These are phyloP conservation scores for Cerastis leucographa DNA, from an alignment of 2,888 invertebrate species.

Conservation along the genomic window DNA sequence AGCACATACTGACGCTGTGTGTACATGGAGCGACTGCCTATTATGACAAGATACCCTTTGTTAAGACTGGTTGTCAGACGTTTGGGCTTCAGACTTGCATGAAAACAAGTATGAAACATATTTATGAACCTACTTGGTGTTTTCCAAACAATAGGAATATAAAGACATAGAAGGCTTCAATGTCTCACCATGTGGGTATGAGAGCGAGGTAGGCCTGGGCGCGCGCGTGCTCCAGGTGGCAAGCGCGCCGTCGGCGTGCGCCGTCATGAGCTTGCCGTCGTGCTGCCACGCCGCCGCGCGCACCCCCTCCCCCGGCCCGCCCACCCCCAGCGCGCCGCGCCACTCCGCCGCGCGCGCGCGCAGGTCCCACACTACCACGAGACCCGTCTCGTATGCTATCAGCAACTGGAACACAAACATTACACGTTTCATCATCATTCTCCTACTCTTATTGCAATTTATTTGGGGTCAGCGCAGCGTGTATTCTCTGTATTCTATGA, in stretches of 20 bases:
- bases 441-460: background rate
- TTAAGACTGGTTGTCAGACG: background rate
- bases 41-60: background rate
- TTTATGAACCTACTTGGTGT: background rate
- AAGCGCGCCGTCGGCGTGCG: conserved; percentile 98
- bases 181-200: conserved; percentile 96
- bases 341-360: conserved; percentile 96
- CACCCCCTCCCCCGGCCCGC: conserved; percentile 94
- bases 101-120: background rate
- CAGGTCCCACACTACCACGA: conserved; percentile 99
- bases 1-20: too few species aligned
- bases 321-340: conserved; percentile 95
- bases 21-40: background rate
- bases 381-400: conserved; percentile 98
- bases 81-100: background rate
- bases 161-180: background rate
- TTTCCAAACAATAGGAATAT: background rate
- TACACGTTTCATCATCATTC: background rate
- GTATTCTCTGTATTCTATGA: background rate
- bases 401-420: conserved; percentile 92
- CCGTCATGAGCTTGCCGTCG: conserved; percentile 99
- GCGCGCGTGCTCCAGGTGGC: conserved; percentile 97
- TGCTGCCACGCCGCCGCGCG: conserved; percentile 98
- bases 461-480: background rate
- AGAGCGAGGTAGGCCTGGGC: conserved; percentile 94